phyloP scores from a whole-genome alignment of 2,797 vertebrate species.

The Apodemus agrarius region DNA sequence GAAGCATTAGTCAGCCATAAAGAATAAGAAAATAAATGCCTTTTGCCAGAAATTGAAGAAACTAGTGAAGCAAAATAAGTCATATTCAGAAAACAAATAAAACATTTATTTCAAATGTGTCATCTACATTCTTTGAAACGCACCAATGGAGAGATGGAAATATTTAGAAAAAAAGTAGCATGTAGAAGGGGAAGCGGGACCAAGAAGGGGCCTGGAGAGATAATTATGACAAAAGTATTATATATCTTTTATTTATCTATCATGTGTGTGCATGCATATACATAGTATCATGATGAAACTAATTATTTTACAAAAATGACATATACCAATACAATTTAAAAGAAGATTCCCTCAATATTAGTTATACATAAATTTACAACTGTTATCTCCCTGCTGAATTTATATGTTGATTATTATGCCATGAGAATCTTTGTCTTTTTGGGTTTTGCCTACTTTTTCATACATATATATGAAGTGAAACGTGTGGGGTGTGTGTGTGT shows the following conservation, averaged over 20 bases:
- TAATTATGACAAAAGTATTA: neutral
- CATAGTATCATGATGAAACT: neutral
- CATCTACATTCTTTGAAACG: neutral
- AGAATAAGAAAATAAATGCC: neutral
- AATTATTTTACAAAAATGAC: neutral
- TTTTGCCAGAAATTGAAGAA: neutral
- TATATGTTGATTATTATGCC: neutral
- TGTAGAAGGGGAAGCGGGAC: neutral
- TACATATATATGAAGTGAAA: neutral
- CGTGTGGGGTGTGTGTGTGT: neutral
- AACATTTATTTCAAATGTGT: neutral
- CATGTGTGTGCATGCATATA: too few species aligned
- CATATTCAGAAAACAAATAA: neutral
- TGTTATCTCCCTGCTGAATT: neutral
- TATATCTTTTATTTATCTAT: neutral
- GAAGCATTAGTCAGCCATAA: neutral
- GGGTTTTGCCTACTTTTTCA: neutral
- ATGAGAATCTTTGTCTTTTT: neutral
- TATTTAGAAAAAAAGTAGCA: neutral
- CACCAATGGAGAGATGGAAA: neutral
- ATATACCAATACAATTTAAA: neutral
- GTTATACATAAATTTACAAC: neutral
- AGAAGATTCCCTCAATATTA: neutral
- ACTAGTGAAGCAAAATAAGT: neutral
- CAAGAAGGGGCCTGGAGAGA: neutral